Evolutionary conservation across 2,797 vertebrate species (phyloP), one percentile per base, ranked within the genome.

Genomic region (Holocentrus rufus): DNA sequence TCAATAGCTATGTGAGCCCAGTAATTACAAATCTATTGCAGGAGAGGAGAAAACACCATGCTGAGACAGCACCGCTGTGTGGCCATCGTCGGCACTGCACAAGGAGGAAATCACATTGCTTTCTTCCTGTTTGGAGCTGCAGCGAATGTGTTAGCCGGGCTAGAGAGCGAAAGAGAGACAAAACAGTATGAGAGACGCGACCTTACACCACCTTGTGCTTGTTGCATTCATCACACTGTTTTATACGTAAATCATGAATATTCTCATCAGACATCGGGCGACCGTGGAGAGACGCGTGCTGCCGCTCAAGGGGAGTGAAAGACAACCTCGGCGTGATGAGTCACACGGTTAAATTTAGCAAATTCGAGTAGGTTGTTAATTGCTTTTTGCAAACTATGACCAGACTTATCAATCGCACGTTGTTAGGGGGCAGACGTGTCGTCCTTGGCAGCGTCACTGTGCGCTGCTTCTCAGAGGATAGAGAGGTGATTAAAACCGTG

Each of bases 51-150:
- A 30, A 15, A 2, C 11, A 31, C 17, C 15, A 30, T 17, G 7
- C 44, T n/a, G 0, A 54, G 87, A 88, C 74, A 83, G 83, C 82
- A 61, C 80, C 80, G 1, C 69, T 0, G 0, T 52, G 85, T 77
- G 90, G 83, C 18, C 30, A 80, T 25, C 63, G 15, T 0, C 8
- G 0, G 53, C 6, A 69, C 42, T 11, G 65, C 5, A 36, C 11
- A 49, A 47, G 61, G 11, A 69, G 68, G 76, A 88, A 81, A 17
- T 52, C 4, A 23, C 14, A 1, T 1, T 7, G 7, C 5, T 10
- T 58, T 53, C 30, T 86, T 91, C 88, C 88, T 71, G 84, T 77
- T 80, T 74, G 47, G 4, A 4, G 4, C 15, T 58, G 30, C 15
- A 14, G 14, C 0, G 15, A 58, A 36, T 61, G 80, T 64, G 69